Base-by-base conservation (phyloP, 2,113 vertebrate genomes). In the Thamnophis sirtalis region DNA sequence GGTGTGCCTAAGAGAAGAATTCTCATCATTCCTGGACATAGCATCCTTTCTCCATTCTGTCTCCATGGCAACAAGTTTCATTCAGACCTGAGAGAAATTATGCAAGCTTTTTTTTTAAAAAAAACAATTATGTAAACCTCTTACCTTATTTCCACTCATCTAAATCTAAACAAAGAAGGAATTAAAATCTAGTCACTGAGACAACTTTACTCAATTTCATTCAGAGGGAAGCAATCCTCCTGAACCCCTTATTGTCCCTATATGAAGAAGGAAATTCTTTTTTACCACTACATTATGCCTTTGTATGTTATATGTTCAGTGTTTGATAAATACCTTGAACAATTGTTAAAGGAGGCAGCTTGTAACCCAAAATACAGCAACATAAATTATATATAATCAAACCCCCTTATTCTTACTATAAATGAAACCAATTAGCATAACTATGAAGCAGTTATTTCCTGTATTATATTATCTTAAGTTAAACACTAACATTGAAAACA, bases 41-140 rank as follows among this genome's bases (percentile, higher is more conserved):
- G 92, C 86, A 94, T 92, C 94, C 94, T 93, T 95, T 96, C 94
- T 80, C 90, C 92, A 24, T 88, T 33, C 56, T 21, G 95, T 98
- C 97, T 95, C 96, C 94, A 96, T 97, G 95, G 96, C 96, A 95
- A 97, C 93, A 93, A 90, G 89, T 93, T 89, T 90, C 93, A 91
- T 56, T 93, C 21, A 90, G 88, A 93, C 91, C 88, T 92, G 73
- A 92, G 87, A 49, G 92, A 92, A 96, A 95, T 94, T 90, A 92
- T 92, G 54, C 87, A 96, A 93, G 93, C 38, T 93, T 96, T 80
- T 96, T 94, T 13, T 43, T 43, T 43, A 17, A 54, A 60, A 94
- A 94, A 95, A 95, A 89, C 10, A 68, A 93, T 94, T 95, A 95
- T 96, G 92, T 96, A 97, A 96, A 95, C 93, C 87, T 53, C 93